These are phyloP conservation scores for Pontoporia blainvillei DNA, from an alignment of 2,113 vertebrate genomes.

Conservation along the genomic window DNA sequence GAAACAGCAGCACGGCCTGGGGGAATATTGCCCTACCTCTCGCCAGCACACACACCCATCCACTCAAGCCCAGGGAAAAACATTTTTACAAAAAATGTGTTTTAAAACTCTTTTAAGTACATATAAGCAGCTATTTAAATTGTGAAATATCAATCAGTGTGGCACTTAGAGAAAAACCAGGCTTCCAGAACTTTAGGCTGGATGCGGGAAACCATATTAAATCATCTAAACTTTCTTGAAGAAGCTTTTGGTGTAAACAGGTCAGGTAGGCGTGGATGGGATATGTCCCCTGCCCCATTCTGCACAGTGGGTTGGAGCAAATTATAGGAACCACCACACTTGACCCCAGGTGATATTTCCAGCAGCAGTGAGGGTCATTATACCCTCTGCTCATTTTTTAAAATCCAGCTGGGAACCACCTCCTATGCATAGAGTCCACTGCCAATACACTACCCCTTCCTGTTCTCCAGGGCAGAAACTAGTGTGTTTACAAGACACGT, in stretches of 20 bases:
- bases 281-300: background rate
- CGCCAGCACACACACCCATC: background rate
- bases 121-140: background rate
- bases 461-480: background rate
- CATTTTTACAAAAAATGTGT: background rate
- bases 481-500: background rate
- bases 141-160: background rate
- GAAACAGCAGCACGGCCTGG: background rate
- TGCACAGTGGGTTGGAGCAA: background rate
- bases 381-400: background rate
- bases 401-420: background rate
- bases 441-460: background rate
- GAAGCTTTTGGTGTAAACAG: background rate
- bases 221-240: background rate
- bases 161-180: background rate
- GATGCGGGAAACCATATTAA: background rate
- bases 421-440: background rate
- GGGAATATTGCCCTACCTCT: background rate
- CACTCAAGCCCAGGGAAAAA: background rate
- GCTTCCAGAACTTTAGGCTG: background rate
- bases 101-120: background rate
- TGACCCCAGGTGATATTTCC: background rate
- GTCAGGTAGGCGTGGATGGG: background rate
- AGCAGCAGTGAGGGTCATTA: background rate
- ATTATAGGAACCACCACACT: background rate